Evolutionary conservation across 2,797 vertebrate genomes (phyloP).

Genomic region (Alca torda): DNA sequence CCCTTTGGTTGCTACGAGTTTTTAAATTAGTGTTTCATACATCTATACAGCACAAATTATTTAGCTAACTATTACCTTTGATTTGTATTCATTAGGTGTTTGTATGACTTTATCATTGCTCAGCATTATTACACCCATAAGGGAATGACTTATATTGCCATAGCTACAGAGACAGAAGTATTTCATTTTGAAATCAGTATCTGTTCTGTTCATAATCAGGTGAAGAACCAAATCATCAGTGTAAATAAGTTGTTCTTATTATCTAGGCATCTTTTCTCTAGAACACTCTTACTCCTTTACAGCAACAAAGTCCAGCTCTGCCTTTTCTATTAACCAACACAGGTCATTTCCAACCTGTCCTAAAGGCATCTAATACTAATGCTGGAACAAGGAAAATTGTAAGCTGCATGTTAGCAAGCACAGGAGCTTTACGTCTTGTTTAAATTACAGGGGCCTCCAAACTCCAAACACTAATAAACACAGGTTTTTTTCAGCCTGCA

Average conservation of each 20-base stretch:
- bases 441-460: slow-evolving; percentile 34
- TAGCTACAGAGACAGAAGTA: slow-evolving; percentile 26
- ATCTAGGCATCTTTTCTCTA: background rate
- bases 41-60: slow-evolving; percentile 56
- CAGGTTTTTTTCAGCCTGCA: background rate
- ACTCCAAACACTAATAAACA: background rate
- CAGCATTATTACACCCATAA: slow-evolving; percentile 43
- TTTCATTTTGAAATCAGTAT: slow-evolving; percentile 50
- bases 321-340: background rate
- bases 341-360: slow-evolving; percentile 37
- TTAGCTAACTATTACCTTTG: slow-evolving; percentile 66
- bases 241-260: slow-evolving; percentile 30
- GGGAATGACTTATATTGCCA: slow-evolving; percentile 28
- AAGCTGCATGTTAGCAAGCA: background rate
- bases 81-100: slow-evolving; percentile 65
- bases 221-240: background rate
- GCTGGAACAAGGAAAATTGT: background rate
- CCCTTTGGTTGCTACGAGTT: slow-evolving; percentile 50
- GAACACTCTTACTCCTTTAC: background rate
- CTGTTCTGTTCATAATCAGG: slow-evolving; percentile 26
- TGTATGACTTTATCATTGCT: slow-evolving; percentile 53
- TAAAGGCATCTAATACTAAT: background rate
- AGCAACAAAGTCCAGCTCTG: background rate
- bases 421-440: background rate
- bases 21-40: slow-evolving; percentile 65